Evolutionary conservation across 1,140 invertebrate species (phyloP).

Genomic region (Nasonia longicornis): DNA sequence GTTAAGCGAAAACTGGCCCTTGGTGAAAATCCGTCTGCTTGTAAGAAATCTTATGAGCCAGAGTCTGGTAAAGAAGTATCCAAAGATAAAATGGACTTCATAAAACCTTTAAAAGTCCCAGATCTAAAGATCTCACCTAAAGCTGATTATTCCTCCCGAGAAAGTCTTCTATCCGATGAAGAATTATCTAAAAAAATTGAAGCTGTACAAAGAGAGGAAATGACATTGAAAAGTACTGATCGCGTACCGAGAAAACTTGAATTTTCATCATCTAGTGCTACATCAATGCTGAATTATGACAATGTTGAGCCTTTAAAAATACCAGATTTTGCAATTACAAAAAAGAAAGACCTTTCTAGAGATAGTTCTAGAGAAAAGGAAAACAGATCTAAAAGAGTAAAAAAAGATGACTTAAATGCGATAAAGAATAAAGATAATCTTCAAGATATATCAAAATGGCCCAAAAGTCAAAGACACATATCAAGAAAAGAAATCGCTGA

Average conservation of each 20-base stretch:
- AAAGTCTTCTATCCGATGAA: constrained; percentile 59
- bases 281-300: constrained; percentile 59
- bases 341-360: constrained; percentile 63
- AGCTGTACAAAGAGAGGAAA: constrained; percentile 55
- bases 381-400: constrained; percentile 64
- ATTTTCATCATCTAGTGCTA: constrained; percentile 58
- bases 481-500: constrained; percentile 59
- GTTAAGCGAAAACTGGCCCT: constrained; percentile 63
- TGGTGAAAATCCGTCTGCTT: constrained; percentile 50
- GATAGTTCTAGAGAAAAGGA: constrained; percentile 65
- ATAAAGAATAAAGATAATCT: constrained; percentile 53
- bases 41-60: constrained; percentile 53
- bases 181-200: constrained; percentile 55
- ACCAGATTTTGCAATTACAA: constrained; percentile 62
- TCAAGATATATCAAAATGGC: constrained; percentile 52
- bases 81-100: constrained; percentile 61
- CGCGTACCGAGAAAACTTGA: constrained; percentile 64
- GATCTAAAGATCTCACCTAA: constrained; percentile 67
- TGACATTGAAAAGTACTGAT: constrained; percentile 56
- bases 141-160: constrained; percentile 61
- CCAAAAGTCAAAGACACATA: constrained; percentile 56
- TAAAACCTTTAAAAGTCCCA: constrained; percentile 64
- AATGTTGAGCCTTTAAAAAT: constrained; percentile 62
- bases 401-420: constrained; percentile 58
- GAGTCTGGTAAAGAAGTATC: constrained; percentile 47